Evolutionary conservation across 2,113 vertebrate species (phyloP).

Genomic region (Clarias gariepinus): DNA sequence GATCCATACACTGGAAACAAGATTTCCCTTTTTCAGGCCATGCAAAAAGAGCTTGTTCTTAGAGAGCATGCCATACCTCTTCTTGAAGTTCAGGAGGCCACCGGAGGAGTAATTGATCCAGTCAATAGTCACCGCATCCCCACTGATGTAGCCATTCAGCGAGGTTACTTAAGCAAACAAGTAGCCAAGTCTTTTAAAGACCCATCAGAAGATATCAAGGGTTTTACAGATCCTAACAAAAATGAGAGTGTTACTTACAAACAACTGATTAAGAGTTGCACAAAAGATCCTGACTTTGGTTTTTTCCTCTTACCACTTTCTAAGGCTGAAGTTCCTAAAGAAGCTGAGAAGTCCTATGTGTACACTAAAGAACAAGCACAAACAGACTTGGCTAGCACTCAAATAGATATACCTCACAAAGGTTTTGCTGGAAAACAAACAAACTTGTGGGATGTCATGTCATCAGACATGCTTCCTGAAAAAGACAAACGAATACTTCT

Average conservation of each 20-base stretch:
- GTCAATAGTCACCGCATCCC: conserved; percentile 82
- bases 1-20: conserved; percentile 82
- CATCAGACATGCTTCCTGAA: conserved; percentile 86
- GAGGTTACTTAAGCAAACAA: conserved; percentile 77
- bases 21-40: conserved; percentile 90
- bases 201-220: conserved; percentile 79
- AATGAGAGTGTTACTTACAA: conserved; percentile 80
- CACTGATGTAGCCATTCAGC: conserved; percentile 78
- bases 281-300: conserved; percentile 81
- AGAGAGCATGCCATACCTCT: conserved; percentile 78
- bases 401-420: conserved; percentile 83
- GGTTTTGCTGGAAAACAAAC: conserved; percentile 77
- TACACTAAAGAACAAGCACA: conserved; percentile 85
- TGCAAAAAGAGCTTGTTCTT: conserved; percentile 79
- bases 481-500: conserved; percentile 83
- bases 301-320: conserved; percentile 81
- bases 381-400: conserved; percentile 83
- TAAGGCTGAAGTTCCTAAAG: conserved; percentile 68
- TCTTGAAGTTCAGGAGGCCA: conserved; percentile 78
- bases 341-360: conserved; percentile 77
- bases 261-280: conserved; percentile 81
- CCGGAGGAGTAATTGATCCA: conserved; percentile 84
- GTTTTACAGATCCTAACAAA: conserved; percentile 84
- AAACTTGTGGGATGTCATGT: conserved; percentile 93
- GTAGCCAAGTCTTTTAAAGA: conserved; percentile 75